Evolutionary conservation across 2,113 vertebrate genomes (phyloP).

Genomic region (Pseudorhombus dupliciocellatus): DNA sequence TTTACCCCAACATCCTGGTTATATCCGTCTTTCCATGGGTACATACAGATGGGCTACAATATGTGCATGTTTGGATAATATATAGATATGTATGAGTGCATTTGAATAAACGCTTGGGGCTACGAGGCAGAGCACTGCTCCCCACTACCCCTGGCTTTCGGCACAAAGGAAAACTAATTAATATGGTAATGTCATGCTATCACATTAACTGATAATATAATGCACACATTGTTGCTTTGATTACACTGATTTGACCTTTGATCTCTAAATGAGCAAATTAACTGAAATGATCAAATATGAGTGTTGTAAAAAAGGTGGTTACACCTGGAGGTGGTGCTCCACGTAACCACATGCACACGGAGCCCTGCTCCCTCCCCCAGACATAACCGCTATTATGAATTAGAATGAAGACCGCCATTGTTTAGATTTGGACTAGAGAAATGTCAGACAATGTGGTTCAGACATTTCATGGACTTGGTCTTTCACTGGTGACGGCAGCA

Average conservation of each 20-base stretch:
- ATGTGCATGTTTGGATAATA: conserved; percentile 63
- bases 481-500: no score
- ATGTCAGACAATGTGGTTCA: no score
- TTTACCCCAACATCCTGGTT: conserved; percentile 53
- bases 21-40: conserved; percentile 43
- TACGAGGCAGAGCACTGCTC: conserved; percentile 11
- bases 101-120: conserved; percentile 53
- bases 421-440: no score
- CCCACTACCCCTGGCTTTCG: conserved; percentile 47
- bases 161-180: conserved; percentile 73
- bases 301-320: conserved; percentile 17
- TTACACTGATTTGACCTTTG: conserved; percentile 67
- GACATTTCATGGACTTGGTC: no score
- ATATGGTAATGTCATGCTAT: conserved; percentile 65
- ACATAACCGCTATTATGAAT: no score
- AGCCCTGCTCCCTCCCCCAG: not conserved
- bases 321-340: conserved; percentile 16
- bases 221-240: conserved; percentile 55
- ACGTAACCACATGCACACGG: not conserved
- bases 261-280: conserved; percentile 55
- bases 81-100: conserved; percentile 52
- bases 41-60: conserved; percentile 64
- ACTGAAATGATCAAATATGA: conserved; percentile 53
- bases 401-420: no score
- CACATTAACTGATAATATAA: conserved; percentile 57